phyloP scores from a whole-genome alignment of 2,888 invertebrate genomes.

The Drosophila mettleri region DNA sequence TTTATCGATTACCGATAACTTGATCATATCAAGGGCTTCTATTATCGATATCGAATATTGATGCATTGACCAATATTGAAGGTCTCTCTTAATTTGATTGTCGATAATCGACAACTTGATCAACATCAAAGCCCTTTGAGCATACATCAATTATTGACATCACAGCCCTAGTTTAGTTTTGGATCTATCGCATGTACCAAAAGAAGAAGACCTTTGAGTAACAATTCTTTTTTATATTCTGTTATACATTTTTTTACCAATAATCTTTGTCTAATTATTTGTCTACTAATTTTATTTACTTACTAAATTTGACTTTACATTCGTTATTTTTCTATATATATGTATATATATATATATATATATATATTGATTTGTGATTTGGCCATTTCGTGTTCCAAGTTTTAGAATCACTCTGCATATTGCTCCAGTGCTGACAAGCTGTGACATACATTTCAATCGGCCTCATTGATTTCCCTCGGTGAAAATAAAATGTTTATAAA shows the following conservation, averaged over 20 bases:
- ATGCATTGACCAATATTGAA: background rate
- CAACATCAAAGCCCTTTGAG: no score
- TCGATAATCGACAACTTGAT: no score
- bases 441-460: conserved; percentile 15
- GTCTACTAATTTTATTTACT: background rate
- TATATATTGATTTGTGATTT: no score
- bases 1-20: background rate
- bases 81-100: no score
- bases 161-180: background rate
- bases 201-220: background rate
- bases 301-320: background rate
- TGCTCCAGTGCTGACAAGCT: conserved; percentile 9
- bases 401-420: conserved; percentile 4
- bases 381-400: conserved; percentile 5
- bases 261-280: conserved; percentile 3
- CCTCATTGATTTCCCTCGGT: background rate
- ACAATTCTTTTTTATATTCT: background rate
- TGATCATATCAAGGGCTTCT: background rate
- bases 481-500: background rate
- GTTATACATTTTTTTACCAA: background rate
- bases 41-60: background rate
- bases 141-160: no score
- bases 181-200: conserved; percentile 23
- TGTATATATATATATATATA: no score
- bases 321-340: background rate